These are phyloP conservation scores for Andrena bucephala DNA, from an alignment of 2,888 invertebrate genomes.

Conservation along the genomic window DNA sequence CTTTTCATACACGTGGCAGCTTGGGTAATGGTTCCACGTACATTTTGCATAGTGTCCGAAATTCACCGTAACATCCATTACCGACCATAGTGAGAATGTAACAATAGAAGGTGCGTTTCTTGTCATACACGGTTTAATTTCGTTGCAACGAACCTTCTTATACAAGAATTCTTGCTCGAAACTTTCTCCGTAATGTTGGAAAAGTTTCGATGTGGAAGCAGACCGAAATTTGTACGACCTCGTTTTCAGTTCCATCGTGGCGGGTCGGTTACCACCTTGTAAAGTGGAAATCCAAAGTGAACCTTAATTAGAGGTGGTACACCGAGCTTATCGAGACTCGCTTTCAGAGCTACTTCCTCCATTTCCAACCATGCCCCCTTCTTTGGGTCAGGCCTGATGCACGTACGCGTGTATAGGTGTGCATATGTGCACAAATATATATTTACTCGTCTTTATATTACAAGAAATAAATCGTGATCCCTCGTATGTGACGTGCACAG, in stretches of 20 bases:
- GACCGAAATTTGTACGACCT: constrained; percentile 45
- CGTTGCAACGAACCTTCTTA: neutral
- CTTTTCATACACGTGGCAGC: no score
- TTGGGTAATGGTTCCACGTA: no score
- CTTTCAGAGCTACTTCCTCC: constrained; percentile 53
- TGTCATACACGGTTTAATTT: no score
- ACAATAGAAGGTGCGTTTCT: no score
- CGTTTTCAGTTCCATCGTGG: constrained; percentile 42
- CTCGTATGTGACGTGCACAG: neutral
- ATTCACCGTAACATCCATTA: no score
- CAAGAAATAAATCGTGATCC: constrained; percentile 8
- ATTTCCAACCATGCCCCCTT: constrained; percentile 17
- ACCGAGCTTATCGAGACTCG: constrained; percentile 57
- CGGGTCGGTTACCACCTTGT: constrained; percentile 54
- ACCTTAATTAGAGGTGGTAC: constrained; percentile 60
- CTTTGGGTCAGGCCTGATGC: constrained; percentile 9
- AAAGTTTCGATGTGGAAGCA: constrained; percentile 39
- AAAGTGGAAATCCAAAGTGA: constrained; percentile 64
- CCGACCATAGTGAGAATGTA: no score
- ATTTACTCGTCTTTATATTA: neutral
- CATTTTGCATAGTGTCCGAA: no score
- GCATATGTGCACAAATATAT: neutral
- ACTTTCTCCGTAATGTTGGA: constrained; percentile 2
- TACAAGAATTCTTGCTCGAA: constrained; percentile 19
- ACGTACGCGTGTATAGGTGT: neutral